Evolutionary conservation across 2,888 invertebrate species (phyloP), one percentile per base, ranked within the genome.

Genomic region (Hylaea fasciaria): DNA sequence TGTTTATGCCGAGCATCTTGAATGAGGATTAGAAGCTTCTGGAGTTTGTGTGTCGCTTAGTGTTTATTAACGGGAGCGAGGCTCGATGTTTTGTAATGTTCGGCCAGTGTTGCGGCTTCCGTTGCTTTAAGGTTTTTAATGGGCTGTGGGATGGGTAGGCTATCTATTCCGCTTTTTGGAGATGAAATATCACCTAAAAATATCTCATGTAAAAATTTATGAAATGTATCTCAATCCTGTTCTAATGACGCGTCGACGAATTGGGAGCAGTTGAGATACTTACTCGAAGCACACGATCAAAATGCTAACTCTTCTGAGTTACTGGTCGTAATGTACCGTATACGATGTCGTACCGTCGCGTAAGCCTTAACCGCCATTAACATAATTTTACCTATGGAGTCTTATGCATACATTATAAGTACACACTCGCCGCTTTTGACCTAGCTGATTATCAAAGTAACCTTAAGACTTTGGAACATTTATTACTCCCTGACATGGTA

Each of bases 1-100:
- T 87, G 88, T 87, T 86, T 85, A 85, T 86, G 78, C 83, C 62
- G 76, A 78, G 81, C 85, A 81, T 84, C 81, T 80, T 80, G 82
- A 81, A 83, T 83, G 85, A 86, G 87, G 87, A 86, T 88, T 86
- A 88, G 60, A 60, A 51, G 74, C 74, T 77, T 76, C 72, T 76
- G 76, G 69, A 62, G 58, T 73, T 68, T 64, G 65, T 64, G 65
- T 69, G 69, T 65, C 63, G 67, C 68, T 61, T 65, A 43, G 48
- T 52, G 32, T 61, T 61, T 62, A 62, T 54, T 41, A 57, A 50
- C 49, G 44, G 47, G 45, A 32, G 46, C 46, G 17, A 13, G 17
- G 57, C 49, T 43, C 48, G 43, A 51, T 62, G 62, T 54, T 39
- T 62, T 50, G 53, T 57, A 32, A 49, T 54, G 62, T 46, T 50